These are phyloP conservation scores for Cotesia chilonis DNA, from an alignment of 1,140 invertebrate genomes.

Conservation along the genomic window DNA sequence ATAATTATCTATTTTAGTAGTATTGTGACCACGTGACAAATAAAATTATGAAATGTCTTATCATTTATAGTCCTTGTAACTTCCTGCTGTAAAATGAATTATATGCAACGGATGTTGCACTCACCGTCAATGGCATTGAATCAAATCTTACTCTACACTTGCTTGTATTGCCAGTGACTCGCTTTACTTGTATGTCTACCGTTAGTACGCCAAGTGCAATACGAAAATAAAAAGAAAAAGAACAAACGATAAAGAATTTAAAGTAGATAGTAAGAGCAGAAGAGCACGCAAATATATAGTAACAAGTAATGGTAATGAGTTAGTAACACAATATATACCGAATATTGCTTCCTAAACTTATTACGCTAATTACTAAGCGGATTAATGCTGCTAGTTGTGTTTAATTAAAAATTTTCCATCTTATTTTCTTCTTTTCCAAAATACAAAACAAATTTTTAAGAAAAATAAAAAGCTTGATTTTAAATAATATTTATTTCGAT, in stretches of 20 bases:
- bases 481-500: too few species aligned
- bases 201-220: slow-evolving; percentile 28
- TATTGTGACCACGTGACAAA: neutral
- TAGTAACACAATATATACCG: too few species aligned
- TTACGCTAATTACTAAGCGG: too few species aligned
- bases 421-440: too few species aligned
- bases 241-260: slow-evolving; percentile 1
- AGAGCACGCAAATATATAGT: too few species aligned
- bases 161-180: slow-evolving; percentile 9
- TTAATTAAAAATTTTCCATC: too few species aligned
- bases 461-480: too few species aligned
- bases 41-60: neutral
- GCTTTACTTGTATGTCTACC: slow-evolving; percentile 13
- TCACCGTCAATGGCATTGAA: slow-evolving; percentile 27
- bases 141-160: neutral
- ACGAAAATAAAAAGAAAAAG: slow-evolving; percentile 2
- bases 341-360: too few species aligned
- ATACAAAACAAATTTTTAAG: too few species aligned
- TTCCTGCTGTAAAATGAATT: slow-evolving; percentile 43
- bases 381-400: too few species aligned
- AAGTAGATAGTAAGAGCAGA: neutral
- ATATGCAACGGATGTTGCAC: slow-evolving; percentile 43
- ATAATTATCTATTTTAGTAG: too few species aligned
- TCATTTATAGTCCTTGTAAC: slow-evolving; percentile 26
- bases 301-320: too few species aligned